phyloP scores from a whole-genome alignment of 2,113 vertebrate species.

The Dryoscopus gambensis region DNA sequence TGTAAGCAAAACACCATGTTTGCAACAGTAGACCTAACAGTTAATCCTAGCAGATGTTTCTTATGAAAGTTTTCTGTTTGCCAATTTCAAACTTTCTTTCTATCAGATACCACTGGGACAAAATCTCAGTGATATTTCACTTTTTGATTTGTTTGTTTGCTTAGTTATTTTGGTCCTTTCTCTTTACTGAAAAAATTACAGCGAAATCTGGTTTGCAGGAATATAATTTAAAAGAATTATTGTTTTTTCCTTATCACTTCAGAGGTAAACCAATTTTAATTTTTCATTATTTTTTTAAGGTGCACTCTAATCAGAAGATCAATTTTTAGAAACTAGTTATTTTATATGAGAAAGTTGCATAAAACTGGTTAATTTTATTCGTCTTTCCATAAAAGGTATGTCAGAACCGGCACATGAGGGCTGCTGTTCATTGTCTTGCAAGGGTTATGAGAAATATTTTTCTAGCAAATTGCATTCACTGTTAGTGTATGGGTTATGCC shows the following conservation, averaged over 20 bases:
- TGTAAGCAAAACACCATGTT: neutral
- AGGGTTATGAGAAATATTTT: neutral
- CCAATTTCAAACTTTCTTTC: neutral
- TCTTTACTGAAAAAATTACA: constrained; percentile 1
- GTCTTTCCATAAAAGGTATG: neutral
- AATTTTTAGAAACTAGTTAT: neutral
- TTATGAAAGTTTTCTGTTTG: neutral
- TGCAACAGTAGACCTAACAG: neutral
- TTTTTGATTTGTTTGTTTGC: neutral
- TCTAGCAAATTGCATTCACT: neutral
- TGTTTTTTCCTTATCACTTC: neutral
- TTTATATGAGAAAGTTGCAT: neutral
- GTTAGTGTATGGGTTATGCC: neutral
- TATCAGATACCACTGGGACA: neutral
- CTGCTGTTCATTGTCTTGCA: neutral
- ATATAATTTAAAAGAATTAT: neutral
- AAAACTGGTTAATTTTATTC: neutral
- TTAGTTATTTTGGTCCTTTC: neutral
- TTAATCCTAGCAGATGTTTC: neutral
- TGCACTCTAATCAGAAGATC: neutral
- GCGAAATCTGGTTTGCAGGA: neutral
- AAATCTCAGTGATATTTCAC: neutral
- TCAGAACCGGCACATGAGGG: neutral
- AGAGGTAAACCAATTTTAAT: neutral
- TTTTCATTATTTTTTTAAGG: neutral